Evolutionary conservation across 2,888 invertebrate species (phyloP).

Genomic region (Agonum fuliginosum): DNA sequence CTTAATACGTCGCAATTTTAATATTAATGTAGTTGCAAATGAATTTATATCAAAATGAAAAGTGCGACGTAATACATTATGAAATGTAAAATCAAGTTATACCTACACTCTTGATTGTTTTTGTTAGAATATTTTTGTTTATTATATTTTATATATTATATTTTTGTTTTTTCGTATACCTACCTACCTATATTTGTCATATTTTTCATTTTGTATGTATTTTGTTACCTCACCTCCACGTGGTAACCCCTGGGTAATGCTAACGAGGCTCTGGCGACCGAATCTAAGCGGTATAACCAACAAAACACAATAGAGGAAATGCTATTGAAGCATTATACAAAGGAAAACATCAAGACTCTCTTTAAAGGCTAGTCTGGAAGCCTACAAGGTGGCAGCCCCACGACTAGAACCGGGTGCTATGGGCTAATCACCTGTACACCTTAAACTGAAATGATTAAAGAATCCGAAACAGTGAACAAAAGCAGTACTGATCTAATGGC

Average conservation of each 20-base stretch:
- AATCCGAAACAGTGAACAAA: neutral
- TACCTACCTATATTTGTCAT: no score
- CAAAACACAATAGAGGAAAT: neutral
- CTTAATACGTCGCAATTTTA: no score
- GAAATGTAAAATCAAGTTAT: no score
- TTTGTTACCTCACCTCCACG: neutral
- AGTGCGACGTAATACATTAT: no score
- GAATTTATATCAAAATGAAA: no score
- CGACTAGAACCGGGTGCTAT: neutral
- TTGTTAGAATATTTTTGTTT: no score
- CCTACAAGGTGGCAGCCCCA: conserved; percentile 11
- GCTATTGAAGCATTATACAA: neutral
- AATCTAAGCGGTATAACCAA: conserved; percentile 2
- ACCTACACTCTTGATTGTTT: no score
- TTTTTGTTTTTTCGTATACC: no score
- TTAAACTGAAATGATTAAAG: neutral
- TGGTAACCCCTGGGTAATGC: no score
- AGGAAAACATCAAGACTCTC: neutral
- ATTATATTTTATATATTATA: no score
- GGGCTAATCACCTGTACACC: neutral
- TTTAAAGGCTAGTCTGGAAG: conserved; percentile 5
- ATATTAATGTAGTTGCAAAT: no score
- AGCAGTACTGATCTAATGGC: neutral
- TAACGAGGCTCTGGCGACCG: no score
- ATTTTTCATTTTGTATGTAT: neutral